Percentiles rank a stretch among this genome's conserved stretches.
These are phyloP conservation scores for Callipepla squamata DNA, from an alignment of 2,113 vertebrate genomes.

Conservation along the genomic window DNA sequence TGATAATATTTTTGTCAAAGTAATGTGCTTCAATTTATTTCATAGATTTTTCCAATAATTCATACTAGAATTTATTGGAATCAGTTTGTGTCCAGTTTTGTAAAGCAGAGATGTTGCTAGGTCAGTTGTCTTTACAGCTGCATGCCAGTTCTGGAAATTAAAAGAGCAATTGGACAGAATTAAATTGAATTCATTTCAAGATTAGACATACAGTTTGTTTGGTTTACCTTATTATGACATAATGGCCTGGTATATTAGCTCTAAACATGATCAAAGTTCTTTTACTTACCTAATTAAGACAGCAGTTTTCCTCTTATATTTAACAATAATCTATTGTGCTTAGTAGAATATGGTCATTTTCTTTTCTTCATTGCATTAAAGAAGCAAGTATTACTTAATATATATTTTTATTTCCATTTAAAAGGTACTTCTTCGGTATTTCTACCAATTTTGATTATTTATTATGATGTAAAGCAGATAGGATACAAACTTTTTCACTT, in stretches of 20 bases:
- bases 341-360: neutral
- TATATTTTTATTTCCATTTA: neutral
- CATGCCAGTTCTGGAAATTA: neutral
- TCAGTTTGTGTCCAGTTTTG: neutral
- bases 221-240: neutral
- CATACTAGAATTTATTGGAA: neutral
- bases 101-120: neutral
- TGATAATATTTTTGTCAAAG: neutral
- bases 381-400: neutral
- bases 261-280: neutral
- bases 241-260: neutral
- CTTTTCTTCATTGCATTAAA: neutral
- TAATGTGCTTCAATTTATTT: neutral
- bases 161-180: conserved; percentile 1
- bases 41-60: neutral
- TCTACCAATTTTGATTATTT: neutral
- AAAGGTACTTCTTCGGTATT: neutral
- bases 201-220: neutral
- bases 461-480: neutral
- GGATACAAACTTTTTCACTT: neutral
- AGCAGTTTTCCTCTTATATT: neutral
- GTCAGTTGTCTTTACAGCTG: neutral
- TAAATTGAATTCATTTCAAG: neutral
- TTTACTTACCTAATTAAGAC: conserved; percentile 6
- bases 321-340: neutral